Conservation (phyloP, 2,113 vertebrate species). For the Pica pica region DNA sequence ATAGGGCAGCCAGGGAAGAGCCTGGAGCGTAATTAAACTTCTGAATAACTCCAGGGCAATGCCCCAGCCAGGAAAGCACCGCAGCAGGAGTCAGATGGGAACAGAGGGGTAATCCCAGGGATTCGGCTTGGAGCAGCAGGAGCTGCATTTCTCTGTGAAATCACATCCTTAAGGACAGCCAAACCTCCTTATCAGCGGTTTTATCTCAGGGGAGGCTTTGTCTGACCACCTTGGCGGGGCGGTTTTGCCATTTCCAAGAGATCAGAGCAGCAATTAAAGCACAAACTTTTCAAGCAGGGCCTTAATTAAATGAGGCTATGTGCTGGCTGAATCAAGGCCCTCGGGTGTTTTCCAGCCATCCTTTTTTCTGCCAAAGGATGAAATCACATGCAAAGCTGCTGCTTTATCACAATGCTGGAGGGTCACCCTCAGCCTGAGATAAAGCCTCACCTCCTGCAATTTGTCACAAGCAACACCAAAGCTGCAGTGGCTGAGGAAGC, state of each 20-base stretch:
- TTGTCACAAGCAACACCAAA: background rate
- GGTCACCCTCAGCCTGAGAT: conserved; percentile 23
- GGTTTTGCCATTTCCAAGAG: background rate
- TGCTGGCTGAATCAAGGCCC: background rate
- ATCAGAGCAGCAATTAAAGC: conserved; percentile 52
- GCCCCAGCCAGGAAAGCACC: background rate
- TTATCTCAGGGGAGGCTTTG: background rate
- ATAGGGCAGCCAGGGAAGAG: background rate
- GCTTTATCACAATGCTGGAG: background rate
- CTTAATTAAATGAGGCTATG: background rate
- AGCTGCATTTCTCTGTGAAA: background rate
- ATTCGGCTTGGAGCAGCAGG: background rate
- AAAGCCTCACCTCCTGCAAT: background rate
- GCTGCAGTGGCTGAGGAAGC: background rate
- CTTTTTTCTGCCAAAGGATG: background rate
- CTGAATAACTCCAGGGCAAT: background rate
- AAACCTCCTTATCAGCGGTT: background rate
- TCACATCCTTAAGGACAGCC: background rate
- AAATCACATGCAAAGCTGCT: conserved; percentile 6
- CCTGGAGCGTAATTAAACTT: background rate
- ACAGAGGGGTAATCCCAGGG: background rate
- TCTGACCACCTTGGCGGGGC: background rate
- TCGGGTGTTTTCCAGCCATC: background rate
- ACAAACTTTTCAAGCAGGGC: conserved; percentile 13
- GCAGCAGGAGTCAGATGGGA: background rate